Conservation (phyloP, 2,888 invertebrate species). For the Nomada fabriciana region DNA sequence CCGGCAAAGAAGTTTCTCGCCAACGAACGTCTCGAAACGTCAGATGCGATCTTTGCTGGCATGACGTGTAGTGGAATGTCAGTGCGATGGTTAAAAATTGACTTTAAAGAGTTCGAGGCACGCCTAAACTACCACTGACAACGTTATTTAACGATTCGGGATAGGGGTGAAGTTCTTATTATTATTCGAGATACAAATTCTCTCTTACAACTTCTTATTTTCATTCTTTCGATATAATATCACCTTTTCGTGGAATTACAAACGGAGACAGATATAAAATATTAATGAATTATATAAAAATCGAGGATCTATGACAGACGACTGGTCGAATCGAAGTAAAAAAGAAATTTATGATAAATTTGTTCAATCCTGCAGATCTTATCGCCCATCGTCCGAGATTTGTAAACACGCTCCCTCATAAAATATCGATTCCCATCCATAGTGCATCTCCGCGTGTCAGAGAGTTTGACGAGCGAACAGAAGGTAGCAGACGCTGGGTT, state of each 20-base stretch:
- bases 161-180: too few relatives aligned
- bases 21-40: slow-evolving; percentile 60
- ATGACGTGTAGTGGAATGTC: not conserved
- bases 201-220: too few relatives aligned
- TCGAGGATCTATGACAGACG: too few relatives aligned
- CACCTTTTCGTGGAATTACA: too few relatives aligned
- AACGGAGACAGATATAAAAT: too few relatives aligned
- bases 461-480: not conserved
- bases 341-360: not conserved
- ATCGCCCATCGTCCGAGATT: not conserved
- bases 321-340: too few relatives aligned
- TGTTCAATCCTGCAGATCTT: not conserved
- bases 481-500: not conserved
- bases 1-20: slow-evolving; percentile 58
- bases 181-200: too few relatives aligned
- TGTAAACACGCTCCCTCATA: not conserved
- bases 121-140: not conserved
- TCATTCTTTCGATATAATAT: too few relatives aligned
- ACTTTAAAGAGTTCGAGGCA: not conserved
- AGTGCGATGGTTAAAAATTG: slow-evolving; percentile 11
- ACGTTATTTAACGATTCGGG: not conserved
- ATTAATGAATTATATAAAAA: too few relatives aligned
- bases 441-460: not conserved
- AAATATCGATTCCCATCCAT: slow-evolving; percentile 2
- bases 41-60: slow-evolving; percentile 44